These are phyloP conservation scores for Embidobia sp. DNA, from an alignment of 2,888 invertebrate species.

Conservation along the genomic window DNA sequence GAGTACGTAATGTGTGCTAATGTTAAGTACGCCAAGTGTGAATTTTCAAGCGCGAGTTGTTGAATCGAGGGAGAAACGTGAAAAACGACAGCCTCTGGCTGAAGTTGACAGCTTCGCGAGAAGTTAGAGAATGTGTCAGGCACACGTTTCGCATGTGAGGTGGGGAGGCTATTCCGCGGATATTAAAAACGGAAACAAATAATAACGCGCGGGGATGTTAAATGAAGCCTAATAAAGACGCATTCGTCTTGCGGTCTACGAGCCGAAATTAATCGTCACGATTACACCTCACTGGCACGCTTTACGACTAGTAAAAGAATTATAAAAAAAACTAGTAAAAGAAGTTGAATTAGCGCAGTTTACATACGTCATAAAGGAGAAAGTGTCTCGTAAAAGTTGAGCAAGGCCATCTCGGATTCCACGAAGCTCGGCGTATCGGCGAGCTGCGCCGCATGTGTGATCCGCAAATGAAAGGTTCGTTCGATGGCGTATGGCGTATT, in stretches of 20 bases:
- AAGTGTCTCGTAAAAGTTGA: constrained; percentile 76
- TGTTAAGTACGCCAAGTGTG: constrained; percentile 60
- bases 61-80: constrained; percentile 67
- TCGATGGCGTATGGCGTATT: constrained; percentile 68
- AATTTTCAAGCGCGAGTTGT: constrained; percentile 62
- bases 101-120: constrained; percentile 75
- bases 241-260: constrained; percentile 31
- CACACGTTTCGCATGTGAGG: constrained; percentile 61
- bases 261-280: constrained; percentile 38
- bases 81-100: constrained; percentile 71
- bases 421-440: too few relatives aligned
- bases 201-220: constrained; percentile 47
- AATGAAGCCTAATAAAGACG: constrained; percentile 54
- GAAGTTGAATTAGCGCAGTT: constrained; percentile 77
- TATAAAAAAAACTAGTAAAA: too few relatives aligned
- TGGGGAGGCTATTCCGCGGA: constrained; percentile 36
- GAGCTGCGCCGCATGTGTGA: constrained; percentile 36
- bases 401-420: constrained; percentile 67
- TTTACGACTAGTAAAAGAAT: constrained; percentile 49
- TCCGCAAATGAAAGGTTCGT: constrained; percentile 56
- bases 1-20: constrained; percentile 61
- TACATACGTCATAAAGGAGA: constrained; percentile 77
- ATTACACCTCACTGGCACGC: constrained; percentile 25
- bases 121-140: constrained; percentile 73
- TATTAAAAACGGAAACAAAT: constrained; percentile 65